Evolutionary conservation across 2,888 invertebrate species (phyloP), one percentile per base, ranked within the genome.

Genomic region (Dromius quadrimaculatus): DNA sequence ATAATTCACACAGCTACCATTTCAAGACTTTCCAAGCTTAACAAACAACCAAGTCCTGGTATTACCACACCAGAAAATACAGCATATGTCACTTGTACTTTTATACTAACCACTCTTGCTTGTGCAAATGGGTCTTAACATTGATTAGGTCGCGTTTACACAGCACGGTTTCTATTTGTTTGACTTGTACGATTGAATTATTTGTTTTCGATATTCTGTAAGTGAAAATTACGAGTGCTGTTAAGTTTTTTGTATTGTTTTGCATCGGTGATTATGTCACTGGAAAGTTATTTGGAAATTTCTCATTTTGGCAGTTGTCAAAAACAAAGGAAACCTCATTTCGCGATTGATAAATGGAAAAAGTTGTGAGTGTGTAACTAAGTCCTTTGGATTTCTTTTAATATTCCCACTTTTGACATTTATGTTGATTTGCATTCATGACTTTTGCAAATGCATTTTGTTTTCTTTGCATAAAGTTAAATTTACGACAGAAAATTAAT

Each of bases 101-200:
- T n/a, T n/a, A n/a, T 6, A 54, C 22, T 20, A 22, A 22, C 50
- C 23, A n/a, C 47, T 23, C 4, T 3, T 15, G 50, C 50, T 54
- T 54, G 50, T 54, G 50, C 28, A 54, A 54, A 54, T 54, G 28
- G 28, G 50, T 28, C 23, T 54, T 54, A n/a, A 54, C 50, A 54
- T 54, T 54, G 23, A 54, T 54, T 54, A 54, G 50, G 50, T 65
- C 36, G 36, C 65, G 50, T 36, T 34, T 64, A 64, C 34, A 61
- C 61, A n/a, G 20, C 15, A 50, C 47, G 65, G 50, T 65, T 65
- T 62, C 62, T 62, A 62, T 45, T 64, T 19, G 45, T 45, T 64
- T 45, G 45, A 45, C 50, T 23, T 23, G 23, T 54, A 6, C 13
- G 23, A 13, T 13, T 28, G 28, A 54, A 54, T 54, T 54, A 54